These are phyloP conservation scores for Euura lappo DNA, from an alignment of 1,140 invertebrate genomes.

Conservation along the genomic window DNA sequence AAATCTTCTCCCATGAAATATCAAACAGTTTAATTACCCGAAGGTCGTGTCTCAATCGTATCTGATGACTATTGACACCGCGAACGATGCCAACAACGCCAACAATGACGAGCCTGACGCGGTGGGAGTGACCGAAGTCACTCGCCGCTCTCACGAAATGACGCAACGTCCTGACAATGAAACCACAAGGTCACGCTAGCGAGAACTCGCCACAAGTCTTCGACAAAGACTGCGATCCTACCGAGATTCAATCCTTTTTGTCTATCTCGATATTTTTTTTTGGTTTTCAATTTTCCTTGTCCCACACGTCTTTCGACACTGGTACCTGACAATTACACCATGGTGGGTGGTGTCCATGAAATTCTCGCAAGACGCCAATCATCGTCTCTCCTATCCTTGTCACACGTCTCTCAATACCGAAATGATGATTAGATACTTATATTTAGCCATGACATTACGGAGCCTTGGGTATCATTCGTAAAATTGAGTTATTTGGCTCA, in stretches of 20 bases:
- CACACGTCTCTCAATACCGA: neutral
- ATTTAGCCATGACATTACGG: neutral
- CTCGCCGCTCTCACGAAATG: neutral
- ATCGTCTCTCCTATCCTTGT: neutral
- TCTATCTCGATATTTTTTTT: neutral
- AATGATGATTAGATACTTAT: neutral
- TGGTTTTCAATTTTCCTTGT: neutral
- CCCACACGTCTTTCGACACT: neutral
- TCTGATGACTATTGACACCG: conserved; percentile 41
- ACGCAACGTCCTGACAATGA: conserved; percentile 1
- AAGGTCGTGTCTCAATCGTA: conserved; percentile 49
- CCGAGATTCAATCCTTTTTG: neutral
- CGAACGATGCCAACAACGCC: neutral
- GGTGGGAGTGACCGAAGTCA: conserved; percentile 6
- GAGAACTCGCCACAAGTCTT: conserved; percentile 4
- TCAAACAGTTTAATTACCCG: conserved; percentile 54
- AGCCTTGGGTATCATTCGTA: neutral
- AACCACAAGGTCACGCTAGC: conserved; percentile 1
- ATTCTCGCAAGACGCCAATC: neutral
- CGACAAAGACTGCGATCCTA: neutral
- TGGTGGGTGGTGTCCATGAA: neutral
- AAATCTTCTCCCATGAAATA: conserved; percentile 25
- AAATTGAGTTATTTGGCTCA: neutral
- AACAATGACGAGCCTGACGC: conserved; percentile 3
- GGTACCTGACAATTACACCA: neutral